Percentiles rank a stretch among this genome's conserved stretches.
phyloP scores from a whole-genome alignment of 2,888 invertebrate species.

The Disparrhopalites patrizii region DNA sequence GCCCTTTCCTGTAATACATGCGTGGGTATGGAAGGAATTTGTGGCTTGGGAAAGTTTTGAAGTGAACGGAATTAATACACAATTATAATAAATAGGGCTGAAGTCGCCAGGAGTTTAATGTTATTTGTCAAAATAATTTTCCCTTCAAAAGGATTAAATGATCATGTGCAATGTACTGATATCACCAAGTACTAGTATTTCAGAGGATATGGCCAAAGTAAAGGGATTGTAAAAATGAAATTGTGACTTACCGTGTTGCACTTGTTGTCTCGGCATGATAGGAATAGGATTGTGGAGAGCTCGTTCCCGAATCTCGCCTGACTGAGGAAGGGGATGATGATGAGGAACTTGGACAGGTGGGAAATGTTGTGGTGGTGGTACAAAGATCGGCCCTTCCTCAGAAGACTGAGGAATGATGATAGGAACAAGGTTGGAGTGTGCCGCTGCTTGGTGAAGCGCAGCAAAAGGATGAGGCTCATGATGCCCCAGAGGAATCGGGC shows the following conservation, averaged over 20 bases:
- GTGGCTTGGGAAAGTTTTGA: too few relatives aligned
- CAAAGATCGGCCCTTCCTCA: slow-evolving; percentile 26
- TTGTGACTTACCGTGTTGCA: slow-evolving; percentile 41
- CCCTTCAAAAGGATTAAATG: too few relatives aligned
- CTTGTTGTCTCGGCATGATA: slow-evolving; percentile 45
- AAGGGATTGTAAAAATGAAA: too few relatives aligned
- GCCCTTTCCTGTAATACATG: too few relatives aligned
- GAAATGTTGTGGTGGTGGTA: slow-evolving; percentile 20
- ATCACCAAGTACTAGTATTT: too few relatives aligned
- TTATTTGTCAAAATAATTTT: too few relatives aligned
- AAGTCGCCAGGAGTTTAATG: too few relatives aligned
- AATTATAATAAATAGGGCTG: too few relatives aligned
- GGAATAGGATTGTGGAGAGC: slow-evolving; percentile 47
- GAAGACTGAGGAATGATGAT: slow-evolving; percentile 22
- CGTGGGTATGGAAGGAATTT: too few relatives aligned
- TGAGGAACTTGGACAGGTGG: slow-evolving; percentile 31
- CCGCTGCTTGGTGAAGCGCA: neutral
- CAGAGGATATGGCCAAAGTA: too few relatives aligned
- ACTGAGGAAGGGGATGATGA: slow-evolving; percentile 18
- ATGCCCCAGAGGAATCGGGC: slow-evolving; percentile 42
- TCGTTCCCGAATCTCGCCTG: slow-evolving; percentile 42
- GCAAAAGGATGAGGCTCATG: neutral
- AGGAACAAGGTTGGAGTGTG: slow-evolving; percentile 33
- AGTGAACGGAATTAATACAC: too few relatives aligned
- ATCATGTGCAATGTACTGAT: too few relatives aligned